Evolutionary conservation across 2,113 vertebrate species (phyloP).

Genomic region (Sander vitreus): DNA sequence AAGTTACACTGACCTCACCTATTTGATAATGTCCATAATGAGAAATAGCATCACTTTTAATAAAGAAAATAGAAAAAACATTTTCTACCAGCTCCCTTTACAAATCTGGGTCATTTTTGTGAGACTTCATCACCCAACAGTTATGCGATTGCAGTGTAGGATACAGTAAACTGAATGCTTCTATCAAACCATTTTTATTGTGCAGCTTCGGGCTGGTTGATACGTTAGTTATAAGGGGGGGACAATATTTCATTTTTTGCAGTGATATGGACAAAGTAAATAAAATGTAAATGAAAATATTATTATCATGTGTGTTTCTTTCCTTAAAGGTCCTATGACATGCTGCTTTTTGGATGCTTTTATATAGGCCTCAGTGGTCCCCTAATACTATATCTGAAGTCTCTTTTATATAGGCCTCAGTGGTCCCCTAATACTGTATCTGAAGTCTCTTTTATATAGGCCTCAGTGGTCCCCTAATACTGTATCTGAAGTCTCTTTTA

Average conservation of each 20-base stretch:
- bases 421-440: too few species aligned
- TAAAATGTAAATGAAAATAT: conserved; percentile 48
- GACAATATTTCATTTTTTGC: conserved; percentile 43
- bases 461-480: too few species aligned
- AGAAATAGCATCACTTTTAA: not conserved
- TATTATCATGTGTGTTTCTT: conserved; percentile 3
- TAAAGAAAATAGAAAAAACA: not conserved
- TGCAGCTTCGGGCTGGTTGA: conserved; percentile 30
- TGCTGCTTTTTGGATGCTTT: too few species aligned
- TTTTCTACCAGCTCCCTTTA: conserved; percentile 1
- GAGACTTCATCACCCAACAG: not conserved
- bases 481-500: too few species aligned
- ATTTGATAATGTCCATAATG: not conserved
- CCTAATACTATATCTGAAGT: too few species aligned
- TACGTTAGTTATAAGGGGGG: not conserved
- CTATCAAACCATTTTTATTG: conserved; percentile 41
- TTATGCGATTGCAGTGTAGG: not conserved
- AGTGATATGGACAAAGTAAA: conserved; percentile 44
- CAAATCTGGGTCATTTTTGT: not conserved
- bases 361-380: too few species aligned
- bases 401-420: too few species aligned
- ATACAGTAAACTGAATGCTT: conserved; percentile 15
- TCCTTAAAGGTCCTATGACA: too few species aligned
- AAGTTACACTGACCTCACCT: not conserved
- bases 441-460: too few species aligned